Percentiles rank a stretch among this genome's conserved stretches.
Conservation (phyloP, 2,888 invertebrate genomes). For the Sesia bembeciformis region DNA sequence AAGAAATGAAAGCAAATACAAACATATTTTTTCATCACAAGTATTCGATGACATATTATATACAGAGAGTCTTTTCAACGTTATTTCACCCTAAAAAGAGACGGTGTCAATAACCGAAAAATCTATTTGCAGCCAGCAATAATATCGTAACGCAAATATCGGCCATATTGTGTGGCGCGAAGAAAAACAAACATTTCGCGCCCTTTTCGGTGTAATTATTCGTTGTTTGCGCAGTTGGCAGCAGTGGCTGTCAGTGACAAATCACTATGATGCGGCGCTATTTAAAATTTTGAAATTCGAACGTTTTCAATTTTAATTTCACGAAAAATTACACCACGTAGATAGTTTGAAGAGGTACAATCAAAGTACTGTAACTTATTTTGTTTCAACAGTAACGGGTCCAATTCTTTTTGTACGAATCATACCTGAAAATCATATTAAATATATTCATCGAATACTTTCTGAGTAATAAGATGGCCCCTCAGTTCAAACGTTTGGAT, state of each 20-base stretch:
- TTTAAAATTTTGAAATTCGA: neutral
- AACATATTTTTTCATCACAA: constrained; percentile 11
- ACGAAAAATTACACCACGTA: neutral
- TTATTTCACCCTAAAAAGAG: constrained; percentile 11
- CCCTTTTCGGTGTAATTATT: constrained; percentile 38
- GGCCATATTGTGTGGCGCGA: constrained; percentile 35
- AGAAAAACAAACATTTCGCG: constrained; percentile 54
- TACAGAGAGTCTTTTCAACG: neutral
- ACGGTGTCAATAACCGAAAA: constrained; percentile 43
- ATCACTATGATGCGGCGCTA: constrained; percentile 13
- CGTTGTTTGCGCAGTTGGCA: constrained; percentile 58
- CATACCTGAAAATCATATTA: no score
- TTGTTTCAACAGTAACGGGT: no score
- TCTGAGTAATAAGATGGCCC: no score
- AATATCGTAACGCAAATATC: constrained; percentile 47
- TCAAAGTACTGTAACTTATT: no score
- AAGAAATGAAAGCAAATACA: neutral
- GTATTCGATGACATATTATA: neutral
- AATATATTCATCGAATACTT: no score
- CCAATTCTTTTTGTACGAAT: no score
- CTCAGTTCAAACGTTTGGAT: no score
- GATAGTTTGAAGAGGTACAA: no score
- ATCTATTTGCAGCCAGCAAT: constrained; percentile 54
- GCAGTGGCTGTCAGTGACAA: constrained; percentile 44
- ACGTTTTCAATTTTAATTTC: neutral